Conservation (phyloP, 2,888 invertebrate species). For the Pyrrhia umbra region DNA sequence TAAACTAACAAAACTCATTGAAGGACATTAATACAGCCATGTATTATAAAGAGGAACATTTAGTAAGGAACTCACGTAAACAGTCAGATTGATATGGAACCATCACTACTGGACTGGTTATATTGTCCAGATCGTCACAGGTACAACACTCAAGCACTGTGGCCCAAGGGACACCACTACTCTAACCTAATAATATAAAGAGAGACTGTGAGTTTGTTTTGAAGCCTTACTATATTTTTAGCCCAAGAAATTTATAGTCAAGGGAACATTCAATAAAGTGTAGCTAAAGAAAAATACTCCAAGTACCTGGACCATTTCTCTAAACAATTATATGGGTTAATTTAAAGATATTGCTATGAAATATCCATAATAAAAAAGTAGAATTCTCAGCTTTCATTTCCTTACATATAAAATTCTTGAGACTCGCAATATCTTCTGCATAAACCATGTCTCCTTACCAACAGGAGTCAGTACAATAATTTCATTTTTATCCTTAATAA, state of each 20-base stretch:
- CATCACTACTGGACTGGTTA: constrained; percentile 49
- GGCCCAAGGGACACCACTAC: constrained; percentile 29
- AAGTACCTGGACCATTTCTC: background rate
- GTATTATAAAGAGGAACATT: constrained; percentile 40
- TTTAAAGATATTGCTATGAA: background rate
- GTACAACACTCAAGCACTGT: constrained; percentile 6
- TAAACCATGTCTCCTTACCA: constrained; percentile 5
- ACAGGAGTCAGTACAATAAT: constrained; percentile 13
- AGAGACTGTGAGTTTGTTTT: constrained; percentile 26
- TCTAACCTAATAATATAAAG: constrained; percentile 50
- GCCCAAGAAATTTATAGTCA: constrained; percentile 20
- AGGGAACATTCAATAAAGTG: constrained; percentile 5
- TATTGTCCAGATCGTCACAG: constrained; percentile 58
- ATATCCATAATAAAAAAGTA: background rate
- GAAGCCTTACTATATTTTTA: constrained; percentile 22
- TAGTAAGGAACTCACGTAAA: constrained; percentile 48
- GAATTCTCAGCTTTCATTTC: too few species aligned
- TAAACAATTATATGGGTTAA: background rate
- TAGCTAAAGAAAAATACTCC: background rate
- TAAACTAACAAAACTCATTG: constrained; percentile 20
- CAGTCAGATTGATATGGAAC: constrained; percentile 45
- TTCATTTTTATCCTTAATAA: constrained; percentile 31
- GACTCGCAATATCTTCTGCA: constrained; percentile 5
- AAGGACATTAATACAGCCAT: constrained; percentile 14
- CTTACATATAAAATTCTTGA: constrained; percentile 21